Evolutionary conservation across 1,140 invertebrate species (phyloP).

Genomic region (Lepidurus packardi): DNA sequence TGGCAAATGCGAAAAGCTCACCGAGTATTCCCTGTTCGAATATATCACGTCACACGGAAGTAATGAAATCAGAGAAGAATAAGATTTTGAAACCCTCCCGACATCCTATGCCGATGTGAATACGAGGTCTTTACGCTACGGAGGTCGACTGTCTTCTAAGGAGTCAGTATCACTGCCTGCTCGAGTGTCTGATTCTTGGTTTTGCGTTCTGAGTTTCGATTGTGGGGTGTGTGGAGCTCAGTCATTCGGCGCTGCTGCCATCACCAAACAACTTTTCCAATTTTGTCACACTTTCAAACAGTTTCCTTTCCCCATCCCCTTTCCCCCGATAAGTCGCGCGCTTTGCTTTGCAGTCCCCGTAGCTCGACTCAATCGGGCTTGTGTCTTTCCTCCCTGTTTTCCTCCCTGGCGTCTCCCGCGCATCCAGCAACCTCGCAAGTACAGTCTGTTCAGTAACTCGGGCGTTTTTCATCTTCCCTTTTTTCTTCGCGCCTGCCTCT

Average conservation of each 20-base stretch:
- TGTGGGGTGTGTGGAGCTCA: neutral
- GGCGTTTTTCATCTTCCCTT: neutral
- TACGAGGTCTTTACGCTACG: neutral
- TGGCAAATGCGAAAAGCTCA: neutral
- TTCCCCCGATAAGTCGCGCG: neutral
- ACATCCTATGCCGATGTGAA: neutral
- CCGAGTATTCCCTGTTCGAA: neutral
- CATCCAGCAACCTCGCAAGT: neutral
- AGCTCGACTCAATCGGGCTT: neutral
- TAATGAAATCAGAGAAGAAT: constrained; percentile 2
- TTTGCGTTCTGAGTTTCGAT: neutral
- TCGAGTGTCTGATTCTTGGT: neutral
- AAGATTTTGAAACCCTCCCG: neutral
- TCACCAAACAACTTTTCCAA: constrained; percentile 4
- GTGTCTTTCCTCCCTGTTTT: neutral
- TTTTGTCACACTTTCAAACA: constrained; percentile 3
- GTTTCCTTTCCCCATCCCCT: neutral
- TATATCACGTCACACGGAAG: neutral
- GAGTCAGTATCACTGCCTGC: neutral
- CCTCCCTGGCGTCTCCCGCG: neutral
- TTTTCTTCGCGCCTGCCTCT: constrained; percentile 39
- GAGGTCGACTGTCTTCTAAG: constrained; percentile 1
- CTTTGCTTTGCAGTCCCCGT: neutral
- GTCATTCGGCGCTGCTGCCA: constrained; percentile 3
- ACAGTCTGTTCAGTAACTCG: neutral